Base-by-base conservation (phyloP, 35 echinoderm and acorn worm genomes). In the Strongylocentrotus purpuratus region DNA sequence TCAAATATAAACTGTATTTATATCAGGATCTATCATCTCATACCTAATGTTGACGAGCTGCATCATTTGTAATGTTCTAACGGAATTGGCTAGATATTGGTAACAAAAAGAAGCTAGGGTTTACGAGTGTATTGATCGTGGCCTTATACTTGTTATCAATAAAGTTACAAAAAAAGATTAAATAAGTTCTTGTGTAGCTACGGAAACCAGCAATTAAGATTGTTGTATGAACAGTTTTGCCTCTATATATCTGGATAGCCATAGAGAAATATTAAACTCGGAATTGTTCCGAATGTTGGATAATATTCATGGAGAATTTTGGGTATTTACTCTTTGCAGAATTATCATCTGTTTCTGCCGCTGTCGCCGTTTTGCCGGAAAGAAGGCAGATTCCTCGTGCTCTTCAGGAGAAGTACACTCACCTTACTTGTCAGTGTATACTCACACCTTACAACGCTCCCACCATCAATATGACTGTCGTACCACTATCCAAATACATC, bases 401-500 rank as follows among this genome's bases (percentile, higher is more conserved):
- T 41, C 31, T 18, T 15, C 87, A 46, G 45, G 45, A 41, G 32
- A 41, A 33, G n/a, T 93, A 58, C 45, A 58, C 45, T 10, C 33
- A 25, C 14, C 48, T 93, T 15, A 93, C 91, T 14, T 22, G 46
- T 4, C 17, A 58, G 6, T 93, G 91, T 58, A 58, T 93, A 12
- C 48, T 93, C 9, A 93, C 91, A 32, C 91, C 91, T 31, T 93
- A 46, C 31, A 93, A 93, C n/a, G 46, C 31, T 58, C 46, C 46
- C 4, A 17, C 15, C 18, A 46, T 46, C 13, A 58, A 13, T 10
- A 46, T 11, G 46, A 33, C 10, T 46, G 46, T 93, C 5, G 91
- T 93, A 9, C 91, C 91, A 11, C 91, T 93, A 33, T 58, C 48
- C 0, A 93, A 93, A 58, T 93, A 93, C 91, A 93, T 93, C 45